Conservation (phyloP, 2,113 vertebrate species). For the Podiceps cristatus region DNA sequence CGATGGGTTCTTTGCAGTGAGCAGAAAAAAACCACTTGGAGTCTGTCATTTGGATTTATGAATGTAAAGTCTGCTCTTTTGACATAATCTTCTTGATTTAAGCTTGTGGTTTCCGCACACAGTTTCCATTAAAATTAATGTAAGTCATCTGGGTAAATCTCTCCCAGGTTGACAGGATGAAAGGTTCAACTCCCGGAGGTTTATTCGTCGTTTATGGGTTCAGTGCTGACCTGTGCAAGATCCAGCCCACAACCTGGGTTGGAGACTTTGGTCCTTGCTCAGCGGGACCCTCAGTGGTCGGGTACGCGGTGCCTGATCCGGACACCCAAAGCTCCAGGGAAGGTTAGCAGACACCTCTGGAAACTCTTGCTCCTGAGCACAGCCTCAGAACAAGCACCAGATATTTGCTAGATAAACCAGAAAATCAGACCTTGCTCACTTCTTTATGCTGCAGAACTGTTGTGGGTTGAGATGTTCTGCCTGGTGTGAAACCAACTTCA, state of each 20-base stretch:
- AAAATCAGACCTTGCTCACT: background rate
- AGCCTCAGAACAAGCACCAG: background rate
- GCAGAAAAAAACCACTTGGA: background rate
- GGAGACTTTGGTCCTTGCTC: background rate
- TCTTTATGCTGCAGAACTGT: background rate
- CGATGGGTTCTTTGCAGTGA: background rate
- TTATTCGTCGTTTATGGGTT: background rate
- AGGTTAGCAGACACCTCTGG: background rate
- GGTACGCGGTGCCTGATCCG: background rate
- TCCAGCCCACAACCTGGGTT: background rate
- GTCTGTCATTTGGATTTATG: slow-evolving; percentile 43
- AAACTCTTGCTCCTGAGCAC: background rate
- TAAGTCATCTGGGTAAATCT: slow-evolving; percentile 41
- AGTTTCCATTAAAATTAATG: slow-evolving; percentile 42
- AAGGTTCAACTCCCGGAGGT: background rate
- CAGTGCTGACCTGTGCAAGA: background rate
- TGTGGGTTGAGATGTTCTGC: background rate
- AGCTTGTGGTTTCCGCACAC: slow-evolving; percentile 9
- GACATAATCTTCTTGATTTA: slow-evolving; percentile 51
- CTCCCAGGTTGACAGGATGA: slow-evolving; percentile 23
- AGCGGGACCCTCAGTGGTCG: rapidly evolving
- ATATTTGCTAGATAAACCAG: background rate
- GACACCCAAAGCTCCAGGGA: background rate
- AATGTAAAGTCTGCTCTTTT: slow-evolving; percentile 7
- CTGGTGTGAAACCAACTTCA: background rate